Conservation (phyloP, 2,113 vertebrate genomes). For the Calonectris borealis region DNA sequence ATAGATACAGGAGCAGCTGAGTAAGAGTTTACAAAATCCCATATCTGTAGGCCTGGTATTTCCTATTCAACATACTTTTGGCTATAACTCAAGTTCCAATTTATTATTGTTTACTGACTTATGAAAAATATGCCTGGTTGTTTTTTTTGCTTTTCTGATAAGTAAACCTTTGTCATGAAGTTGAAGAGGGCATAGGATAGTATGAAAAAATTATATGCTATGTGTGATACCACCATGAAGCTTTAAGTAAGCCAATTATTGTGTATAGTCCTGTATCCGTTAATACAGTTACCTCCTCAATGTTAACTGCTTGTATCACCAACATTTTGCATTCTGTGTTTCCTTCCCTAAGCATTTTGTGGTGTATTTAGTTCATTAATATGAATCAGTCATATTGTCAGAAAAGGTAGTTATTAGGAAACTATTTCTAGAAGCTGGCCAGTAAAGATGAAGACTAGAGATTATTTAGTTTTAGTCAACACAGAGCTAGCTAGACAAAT, state of each 20-base stretch:
- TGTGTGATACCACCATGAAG: background rate
- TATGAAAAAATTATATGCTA: background rate
- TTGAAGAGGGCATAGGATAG: background rate
- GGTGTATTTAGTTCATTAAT: background rate
- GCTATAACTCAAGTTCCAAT: background rate
- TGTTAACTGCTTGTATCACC: background rate
- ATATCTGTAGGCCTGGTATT: background rate
- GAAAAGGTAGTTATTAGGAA: background rate
- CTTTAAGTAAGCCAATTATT: background rate
- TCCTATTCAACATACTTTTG: background rate
- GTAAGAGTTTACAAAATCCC: background rate
- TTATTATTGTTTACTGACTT: background rate
- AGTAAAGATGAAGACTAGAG: background rate
- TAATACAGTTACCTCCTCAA: background rate
- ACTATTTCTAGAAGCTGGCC: background rate
- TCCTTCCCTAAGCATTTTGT: background rate
- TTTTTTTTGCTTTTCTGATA: background rate
- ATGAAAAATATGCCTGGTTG: background rate
- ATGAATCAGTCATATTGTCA: background rate
- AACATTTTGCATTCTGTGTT: background rate
- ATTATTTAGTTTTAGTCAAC: background rate
- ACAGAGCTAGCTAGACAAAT: background rate
- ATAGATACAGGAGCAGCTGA: background rate
- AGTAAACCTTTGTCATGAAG: background rate
- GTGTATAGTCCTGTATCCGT: background rate